A percentile compares a stretch with the other conserved stretches of the same genome.
Conservation (phyloP, 2,797 vertebrate species). For the Acrocephalus scirpaceus region DNA sequence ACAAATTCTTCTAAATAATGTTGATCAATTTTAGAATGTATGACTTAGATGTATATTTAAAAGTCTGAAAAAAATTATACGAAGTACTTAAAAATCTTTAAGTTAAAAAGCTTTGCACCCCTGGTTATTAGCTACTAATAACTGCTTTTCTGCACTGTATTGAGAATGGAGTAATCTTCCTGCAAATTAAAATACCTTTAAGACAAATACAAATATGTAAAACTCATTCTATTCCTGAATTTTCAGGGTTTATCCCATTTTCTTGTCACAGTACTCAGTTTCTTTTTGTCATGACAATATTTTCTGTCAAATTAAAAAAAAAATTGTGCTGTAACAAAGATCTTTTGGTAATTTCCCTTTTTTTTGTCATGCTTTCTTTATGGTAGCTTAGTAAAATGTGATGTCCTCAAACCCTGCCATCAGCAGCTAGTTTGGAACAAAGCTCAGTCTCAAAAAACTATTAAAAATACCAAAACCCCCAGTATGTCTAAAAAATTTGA, state of each 20-base stretch:
- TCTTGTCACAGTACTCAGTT: neutral
- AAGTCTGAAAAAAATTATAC: neutral
- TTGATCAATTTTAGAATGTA: neutral
- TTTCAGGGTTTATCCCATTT: neutral
- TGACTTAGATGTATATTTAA: neutral
- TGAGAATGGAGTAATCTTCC: neutral
- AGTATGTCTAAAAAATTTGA: neutral
- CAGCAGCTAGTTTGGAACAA: neutral
- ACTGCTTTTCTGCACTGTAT: neutral
- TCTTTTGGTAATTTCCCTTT: neutral
- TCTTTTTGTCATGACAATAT: neutral
- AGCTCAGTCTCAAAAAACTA: neutral
- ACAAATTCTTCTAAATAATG: neutral
- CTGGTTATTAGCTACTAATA: neutral
- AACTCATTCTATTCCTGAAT: neutral
- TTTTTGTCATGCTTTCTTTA: neutral
- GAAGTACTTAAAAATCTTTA: neutral
- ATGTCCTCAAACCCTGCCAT: neutral
- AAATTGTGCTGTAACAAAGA: neutral
- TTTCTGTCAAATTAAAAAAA: neutral
- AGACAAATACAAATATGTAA: neutral
- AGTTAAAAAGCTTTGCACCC: neutral
- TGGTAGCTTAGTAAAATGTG: neutral
- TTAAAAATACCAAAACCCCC: rapidly evolving
- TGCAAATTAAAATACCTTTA: neutral